Evolutionary conservation across 2,888 invertebrate species (phyloP).

Genomic region (Pseudococcus jackbeardsleyi): DNA sequence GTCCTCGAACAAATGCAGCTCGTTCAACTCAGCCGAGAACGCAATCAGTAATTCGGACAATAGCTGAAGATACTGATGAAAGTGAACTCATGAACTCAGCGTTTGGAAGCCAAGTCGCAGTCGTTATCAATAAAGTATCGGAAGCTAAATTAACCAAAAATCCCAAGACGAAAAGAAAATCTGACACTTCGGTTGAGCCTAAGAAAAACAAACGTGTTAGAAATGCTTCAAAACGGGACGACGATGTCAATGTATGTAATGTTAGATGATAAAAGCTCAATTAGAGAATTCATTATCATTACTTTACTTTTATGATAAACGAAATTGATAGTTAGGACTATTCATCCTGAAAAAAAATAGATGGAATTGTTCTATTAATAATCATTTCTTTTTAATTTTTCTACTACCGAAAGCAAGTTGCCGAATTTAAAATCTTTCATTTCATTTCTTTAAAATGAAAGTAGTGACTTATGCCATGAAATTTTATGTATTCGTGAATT

Average conservation of each 20-base stretch:
- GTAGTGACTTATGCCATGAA: too few species aligned
- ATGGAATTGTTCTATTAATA: too few species aligned
- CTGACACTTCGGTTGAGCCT: not conserved
- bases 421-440: too few species aligned
- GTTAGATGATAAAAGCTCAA: not conserved
- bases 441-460: too few species aligned
- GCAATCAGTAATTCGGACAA: not conserved
- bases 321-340: too few species aligned
- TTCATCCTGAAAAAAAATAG: too few species aligned
- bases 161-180: not conserved
- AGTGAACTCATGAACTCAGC: not conserved
- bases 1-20: not conserved
- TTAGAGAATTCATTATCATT: not conserved
- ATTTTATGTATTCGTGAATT: too few species aligned
- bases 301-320: not conserved
- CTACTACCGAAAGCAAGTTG: too few species aligned
- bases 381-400: too few species aligned
- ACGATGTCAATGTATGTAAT: conserved; percentile 10
- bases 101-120: not conserved
- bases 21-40: not conserved
- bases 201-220: not conserved
- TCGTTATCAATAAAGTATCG: not conserved
- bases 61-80: not conserved
- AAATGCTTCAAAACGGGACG: conserved; percentile 1
- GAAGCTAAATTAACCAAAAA: not conserved